Base-by-base conservation (phyloP, 2,113 vertebrate genomes). In the Triplophysa rosa region DNA sequence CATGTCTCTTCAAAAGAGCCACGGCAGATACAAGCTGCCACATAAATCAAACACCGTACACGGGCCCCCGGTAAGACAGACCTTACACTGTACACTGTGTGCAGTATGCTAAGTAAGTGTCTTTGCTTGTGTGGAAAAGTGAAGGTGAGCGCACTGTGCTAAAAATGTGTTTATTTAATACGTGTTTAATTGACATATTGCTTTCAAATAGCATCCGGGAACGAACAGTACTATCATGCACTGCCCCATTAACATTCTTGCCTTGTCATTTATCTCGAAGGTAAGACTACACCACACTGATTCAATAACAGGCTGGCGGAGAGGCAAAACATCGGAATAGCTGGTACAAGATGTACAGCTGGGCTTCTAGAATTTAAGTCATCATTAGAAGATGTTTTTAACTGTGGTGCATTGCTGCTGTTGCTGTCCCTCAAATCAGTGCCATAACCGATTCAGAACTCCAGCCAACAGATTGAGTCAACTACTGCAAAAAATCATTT, bases 31-130 rank as follows among this genome's bases (percentile, higher is more conserved):
- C 82, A 82, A 71, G 54, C 68, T 80, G 26, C 7, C 76, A 59
- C 84, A 88, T 88, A 69, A 75, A 86, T 87, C 76, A 84, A 47
- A 29, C 11, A 21, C 40, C 78, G 76, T 71, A 64, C 73, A 61
- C 74, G 79, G 77, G 73, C 9, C 21, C 13, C 73, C 61, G 80
- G 56, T 45, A 11, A 80, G 52, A 49, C 81, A 85, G 76, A 82
- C 84, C n/a, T 65, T 80, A 45, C 67, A 1, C 33, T 8, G 5
- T 37, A 37, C 16, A n/a, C n/a, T n/a, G n/a, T n/a, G n/a, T n/a
- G n/a, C n/a, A 1, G 16, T 6, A 85, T 77, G 77, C 84, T 86
- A 87, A 90, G 87, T 90, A 85, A 84, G 84, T 87, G 85, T 87
- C 64, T 67, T 78, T 24, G 19, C 47, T 58, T 67, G 65, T 67